Conservation (phyloP, 2,113 vertebrate species). For the Tonatia bakeri region DNA sequence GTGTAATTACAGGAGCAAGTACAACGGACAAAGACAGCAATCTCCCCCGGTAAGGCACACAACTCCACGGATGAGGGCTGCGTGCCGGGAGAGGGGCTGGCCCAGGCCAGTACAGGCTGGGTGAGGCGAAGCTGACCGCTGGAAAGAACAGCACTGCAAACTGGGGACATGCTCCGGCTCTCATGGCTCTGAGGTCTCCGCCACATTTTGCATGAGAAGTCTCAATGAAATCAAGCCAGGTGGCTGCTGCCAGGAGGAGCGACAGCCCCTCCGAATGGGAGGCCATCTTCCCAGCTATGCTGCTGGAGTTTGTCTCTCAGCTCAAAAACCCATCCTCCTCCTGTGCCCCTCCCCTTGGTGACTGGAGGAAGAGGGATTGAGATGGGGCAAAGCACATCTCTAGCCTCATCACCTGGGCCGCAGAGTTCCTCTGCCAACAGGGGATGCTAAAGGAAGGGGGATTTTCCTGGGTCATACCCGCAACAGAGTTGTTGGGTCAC, state of each 20-base stretch:
- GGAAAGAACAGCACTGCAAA: neutral
- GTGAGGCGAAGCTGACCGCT: rapidly evolving
- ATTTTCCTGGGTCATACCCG: neutral
- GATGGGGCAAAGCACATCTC: neutral
- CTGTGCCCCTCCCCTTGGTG: neutral
- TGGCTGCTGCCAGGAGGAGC: neutral
- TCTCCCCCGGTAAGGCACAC: neutral
- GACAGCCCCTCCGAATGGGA: too few relatives aligned
- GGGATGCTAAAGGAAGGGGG: neutral
- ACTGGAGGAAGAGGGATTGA: rapidly evolving
- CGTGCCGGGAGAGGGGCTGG: neutral
- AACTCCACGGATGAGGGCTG: neutral
- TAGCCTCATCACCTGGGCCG: neutral
- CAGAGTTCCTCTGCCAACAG: too few relatives aligned
- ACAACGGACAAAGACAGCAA: neutral
- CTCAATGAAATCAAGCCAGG: neutral
- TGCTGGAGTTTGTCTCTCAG: neutral
- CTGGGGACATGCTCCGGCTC: neutral
- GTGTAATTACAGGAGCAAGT: neutral
- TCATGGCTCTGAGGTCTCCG: neutral
- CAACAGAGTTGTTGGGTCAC: neutral
- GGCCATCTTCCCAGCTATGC: neutral
- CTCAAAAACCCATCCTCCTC: neutral
- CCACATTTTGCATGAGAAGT: neutral
- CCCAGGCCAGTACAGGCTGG: neutral